A percentile compares a stretch with the other conserved stretches of the same genome.
Conservation (phyloP, 2,113 vertebrate genomes). For the Sinocyclocheilus anshuiensis region DNA sequence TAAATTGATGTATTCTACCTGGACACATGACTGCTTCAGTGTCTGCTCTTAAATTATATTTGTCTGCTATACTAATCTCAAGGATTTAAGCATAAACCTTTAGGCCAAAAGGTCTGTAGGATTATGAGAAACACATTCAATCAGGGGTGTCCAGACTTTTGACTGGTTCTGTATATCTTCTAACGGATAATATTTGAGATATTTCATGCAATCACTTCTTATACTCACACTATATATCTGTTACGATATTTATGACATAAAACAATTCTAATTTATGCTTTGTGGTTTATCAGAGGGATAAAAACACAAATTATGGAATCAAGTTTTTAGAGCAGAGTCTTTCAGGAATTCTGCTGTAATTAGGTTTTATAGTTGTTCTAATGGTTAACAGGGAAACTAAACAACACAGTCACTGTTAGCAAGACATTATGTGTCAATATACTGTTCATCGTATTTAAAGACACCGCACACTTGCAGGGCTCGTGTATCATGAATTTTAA, state of each 20-base stretch:
- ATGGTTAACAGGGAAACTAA: no score
- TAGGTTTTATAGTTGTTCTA: not conserved
- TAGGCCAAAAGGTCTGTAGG: not conserved
- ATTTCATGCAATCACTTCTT: not conserved
- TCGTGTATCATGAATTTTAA: no score
- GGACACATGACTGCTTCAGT: no score
- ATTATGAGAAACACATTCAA: not conserved
- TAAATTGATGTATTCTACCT: no score
- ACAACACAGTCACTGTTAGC: no score
- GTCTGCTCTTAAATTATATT: not conserved
- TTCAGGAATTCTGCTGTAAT: not conserved
- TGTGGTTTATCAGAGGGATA: not conserved
- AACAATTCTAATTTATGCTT: not conserved
- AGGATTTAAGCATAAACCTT: slow-evolving; percentile 4
- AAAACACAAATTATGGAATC: not conserved
- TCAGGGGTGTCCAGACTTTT: not conserved
- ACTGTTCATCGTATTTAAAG: no score
- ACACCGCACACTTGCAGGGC: no score
- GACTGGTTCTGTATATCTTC: not conserved
- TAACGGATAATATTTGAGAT: not conserved
- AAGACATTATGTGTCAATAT: no score
- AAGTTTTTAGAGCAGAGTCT: not conserved
- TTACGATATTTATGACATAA: slow-evolving; percentile 16
- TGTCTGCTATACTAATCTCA: not conserved
- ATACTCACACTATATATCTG: not conserved